phyloP scores from a whole-genome alignment of 2,888 invertebrate genomes.

The Ctena decussata region DNA sequence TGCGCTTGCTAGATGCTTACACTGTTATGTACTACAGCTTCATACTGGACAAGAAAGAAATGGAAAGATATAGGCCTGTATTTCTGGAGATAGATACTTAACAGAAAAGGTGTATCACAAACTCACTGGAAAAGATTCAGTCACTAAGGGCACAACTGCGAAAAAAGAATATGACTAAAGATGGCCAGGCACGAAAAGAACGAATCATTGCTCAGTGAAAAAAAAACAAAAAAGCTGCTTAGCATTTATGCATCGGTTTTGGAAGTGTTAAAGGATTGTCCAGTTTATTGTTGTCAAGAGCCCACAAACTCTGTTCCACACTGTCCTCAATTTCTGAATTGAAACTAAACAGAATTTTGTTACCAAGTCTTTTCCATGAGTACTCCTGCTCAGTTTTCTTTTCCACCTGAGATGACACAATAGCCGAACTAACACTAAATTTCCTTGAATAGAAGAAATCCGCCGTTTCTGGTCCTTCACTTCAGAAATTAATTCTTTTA shows the following conservation, averaged over 20 bases:
- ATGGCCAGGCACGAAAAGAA: not conserved
- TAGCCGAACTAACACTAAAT: too few species aligned
- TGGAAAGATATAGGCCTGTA: too few species aligned
- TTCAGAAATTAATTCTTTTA: too few species aligned
- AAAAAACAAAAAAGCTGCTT: not conserved
- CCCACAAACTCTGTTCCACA: not conserved
- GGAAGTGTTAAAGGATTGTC: not conserved
- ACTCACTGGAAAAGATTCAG: not conserved
- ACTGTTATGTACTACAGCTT: slow-evolving; percentile 48
- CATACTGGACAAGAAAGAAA: too few species aligned
- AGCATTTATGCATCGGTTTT: not conserved
- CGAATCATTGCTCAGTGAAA: not conserved
- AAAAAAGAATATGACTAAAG: not conserved
- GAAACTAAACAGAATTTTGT: not conserved
- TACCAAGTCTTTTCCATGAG: not conserved
- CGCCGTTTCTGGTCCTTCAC: too few species aligned
- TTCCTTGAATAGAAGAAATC: too few species aligned
- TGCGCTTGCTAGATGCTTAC: slow-evolving; percentile 48
- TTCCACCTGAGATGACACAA: not conserved
- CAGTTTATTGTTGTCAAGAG: slow-evolving; percentile 8
- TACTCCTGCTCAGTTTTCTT: not conserved
- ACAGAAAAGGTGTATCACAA: not conserved
- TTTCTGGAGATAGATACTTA: slow-evolving; percentile 13
- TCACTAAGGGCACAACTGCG: not conserved
- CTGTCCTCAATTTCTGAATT: not conserved